phyloP scores from a whole-genome alignment of 92 coral and sea anemone species.

The Zoanthus sociatus region DNA sequence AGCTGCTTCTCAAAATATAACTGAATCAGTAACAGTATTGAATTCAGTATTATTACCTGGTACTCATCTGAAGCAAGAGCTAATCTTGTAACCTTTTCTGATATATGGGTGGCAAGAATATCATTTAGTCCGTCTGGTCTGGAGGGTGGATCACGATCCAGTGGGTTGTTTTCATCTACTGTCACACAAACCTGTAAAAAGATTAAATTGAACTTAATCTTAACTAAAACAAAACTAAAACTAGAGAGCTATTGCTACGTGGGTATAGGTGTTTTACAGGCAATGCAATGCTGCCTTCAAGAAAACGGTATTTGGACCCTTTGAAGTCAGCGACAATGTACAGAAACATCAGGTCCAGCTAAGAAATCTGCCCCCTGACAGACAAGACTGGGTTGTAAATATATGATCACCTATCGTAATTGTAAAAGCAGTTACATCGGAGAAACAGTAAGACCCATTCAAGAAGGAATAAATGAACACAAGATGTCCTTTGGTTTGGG shows the following conservation, averaged over 20 bases:
- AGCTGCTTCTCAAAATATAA: background rate
- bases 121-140: slow-evolving; percentile 91
- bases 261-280: no score
- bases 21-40: background rate
- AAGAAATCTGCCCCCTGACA: no score
- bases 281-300: no score
- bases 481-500: no score
- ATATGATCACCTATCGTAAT: no score
- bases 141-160: slow-evolving; percentile 76
- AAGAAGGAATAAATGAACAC: no score
- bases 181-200: slow-evolving; percentile 79
- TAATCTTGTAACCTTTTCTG: slow-evolving; percentile 76
- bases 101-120: slow-evolving; percentile 83
- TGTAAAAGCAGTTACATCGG: no score
- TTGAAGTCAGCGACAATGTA: background rate
- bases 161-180: slow-evolving; percentile 86
- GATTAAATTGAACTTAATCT: background rate
- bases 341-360: no score
- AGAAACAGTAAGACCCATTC: no score
- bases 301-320: no score
- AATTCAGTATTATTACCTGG: slow-evolving; percentile 61
- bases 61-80: slow-evolving; percentile 72
- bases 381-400: no score
- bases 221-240: background rate
- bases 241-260: no score